Percentiles rank a stretch among this genome's conserved stretches.
Conservation (phyloP, 2,113 vertebrate genomes). For the Ictalurus furcatus region DNA sequence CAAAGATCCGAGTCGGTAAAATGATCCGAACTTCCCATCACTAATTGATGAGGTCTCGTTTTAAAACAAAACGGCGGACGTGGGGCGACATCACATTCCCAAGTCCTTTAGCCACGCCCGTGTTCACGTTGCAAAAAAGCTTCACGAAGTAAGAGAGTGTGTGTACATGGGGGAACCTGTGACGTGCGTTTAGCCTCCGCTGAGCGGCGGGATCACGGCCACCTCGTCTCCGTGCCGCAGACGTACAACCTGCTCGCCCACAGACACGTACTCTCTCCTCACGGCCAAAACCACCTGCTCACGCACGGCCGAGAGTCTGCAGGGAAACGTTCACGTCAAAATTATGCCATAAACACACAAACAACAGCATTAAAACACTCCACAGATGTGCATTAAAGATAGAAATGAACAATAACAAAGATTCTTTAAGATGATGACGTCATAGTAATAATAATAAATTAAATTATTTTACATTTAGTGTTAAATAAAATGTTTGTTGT, state of each 20-base stretch:
- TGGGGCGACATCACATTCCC: background rate
- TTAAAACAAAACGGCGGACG: background rate
- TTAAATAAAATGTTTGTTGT: background rate
- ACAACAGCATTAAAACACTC: background rate
- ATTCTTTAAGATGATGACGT: background rate
- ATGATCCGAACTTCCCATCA: too few relatives aligned
- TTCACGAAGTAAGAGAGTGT: background rate
- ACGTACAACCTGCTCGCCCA: constrained; percentile 79
- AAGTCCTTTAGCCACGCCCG: too few relatives aligned
- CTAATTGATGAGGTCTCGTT: too few relatives aligned
- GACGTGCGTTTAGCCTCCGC: constrained; percentile 79
- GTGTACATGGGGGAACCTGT: background rate
- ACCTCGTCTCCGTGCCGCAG: constrained; percentile 87
- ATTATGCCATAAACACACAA: background rate
- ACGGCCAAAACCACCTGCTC: constrained; percentile 88
- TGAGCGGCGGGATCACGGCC: constrained; percentile 93
- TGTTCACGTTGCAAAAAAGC: background rate
- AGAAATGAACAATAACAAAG: background rate
- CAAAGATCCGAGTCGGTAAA: too few relatives aligned
- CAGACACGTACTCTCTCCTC: constrained; percentile 84
- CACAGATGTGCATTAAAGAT: background rate
- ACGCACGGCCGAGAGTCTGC: constrained; percentile 76
- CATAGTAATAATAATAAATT: background rate
- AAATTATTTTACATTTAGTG: background rate
- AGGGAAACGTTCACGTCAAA: background rate